Evolutionary conservation across 2,797 vertebrate genomes (phyloP), one percentile per base, ranked within the genome.

Genomic region (Manis javanica): DNA sequence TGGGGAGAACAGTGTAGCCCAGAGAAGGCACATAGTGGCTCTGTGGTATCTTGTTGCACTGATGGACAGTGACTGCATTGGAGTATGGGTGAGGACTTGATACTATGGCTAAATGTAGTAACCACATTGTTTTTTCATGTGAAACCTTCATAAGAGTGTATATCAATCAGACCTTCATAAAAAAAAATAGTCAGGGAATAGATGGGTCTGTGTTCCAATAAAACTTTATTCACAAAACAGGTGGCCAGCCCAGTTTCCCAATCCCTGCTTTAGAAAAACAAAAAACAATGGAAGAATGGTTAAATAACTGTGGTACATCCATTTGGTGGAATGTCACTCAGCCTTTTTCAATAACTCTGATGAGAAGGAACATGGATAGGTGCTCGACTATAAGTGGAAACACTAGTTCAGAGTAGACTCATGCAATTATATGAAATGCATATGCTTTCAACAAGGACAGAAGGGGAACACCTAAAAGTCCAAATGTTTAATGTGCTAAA

Each of bases 221-320:
- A 91, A 96, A 87, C 49, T 93, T 96, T 95, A 93, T 91, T 93
- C 75, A 88, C 49, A 95, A 94, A 91, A 89, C 34, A 95, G 18
- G 49, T n/a, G 53, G 29, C 39, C 7, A 5, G 34, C 68, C 57
- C 49, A 77, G 29, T 69, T 63, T 69, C 15, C 75, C 42, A 84
- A 71, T 84, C 42, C 7, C n/a, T 91, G 59, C 55, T 55, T 13
- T 14, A 51, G 37, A 19, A 46, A 46, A 46, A 46, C 46, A 46
- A 46, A 46, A 59, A 2, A 88, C 71, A 74, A 29, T 12, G 42
- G 8, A 13, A 37, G 34, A 85, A 79, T 75, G 79, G 24, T 68
- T 94, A 72, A 93, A 24, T 72, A 96, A 85, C 31, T 21, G 8
- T 0, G 0, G 53, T 42, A n/a, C 8, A 7, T 86, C 78, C 79